phyloP scores from a whole-genome alignment of 2,797 vertebrate genomes.

The Tenualosa ilisha region DNA sequence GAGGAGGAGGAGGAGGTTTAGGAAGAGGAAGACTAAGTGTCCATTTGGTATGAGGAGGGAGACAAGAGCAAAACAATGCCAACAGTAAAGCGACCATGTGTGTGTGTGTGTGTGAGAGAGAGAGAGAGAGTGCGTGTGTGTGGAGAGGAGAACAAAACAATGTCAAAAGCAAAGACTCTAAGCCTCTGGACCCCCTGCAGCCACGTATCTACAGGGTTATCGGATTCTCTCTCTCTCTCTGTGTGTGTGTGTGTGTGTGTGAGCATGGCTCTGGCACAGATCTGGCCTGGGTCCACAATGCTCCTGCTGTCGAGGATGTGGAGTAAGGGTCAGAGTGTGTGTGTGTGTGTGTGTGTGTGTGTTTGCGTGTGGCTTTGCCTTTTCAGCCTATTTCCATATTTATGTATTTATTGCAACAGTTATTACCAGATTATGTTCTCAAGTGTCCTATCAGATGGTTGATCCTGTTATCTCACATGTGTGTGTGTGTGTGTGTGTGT shows the following conservation, averaged over 20 bases:
- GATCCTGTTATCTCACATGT: not conserved
- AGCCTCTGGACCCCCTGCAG: not conserved
- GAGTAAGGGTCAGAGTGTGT: slow-evolving; percentile 8
- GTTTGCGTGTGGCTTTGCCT: not conserved
- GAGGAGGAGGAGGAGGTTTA: too few relatives aligned
- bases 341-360: slow-evolving; percentile 30
- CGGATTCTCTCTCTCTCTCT: not conserved
- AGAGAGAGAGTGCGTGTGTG: too few relatives aligned
- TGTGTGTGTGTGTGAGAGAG: too few relatives aligned
- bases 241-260: too few relatives aligned
- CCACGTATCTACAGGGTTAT: not conserved
- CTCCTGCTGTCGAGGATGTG: not conserved
- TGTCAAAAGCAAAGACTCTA: not conserved
- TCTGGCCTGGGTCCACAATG: not conserved
- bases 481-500: too few relatives aligned
- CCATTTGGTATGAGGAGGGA: too few relatives aligned
- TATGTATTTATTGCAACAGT: too few relatives aligned
- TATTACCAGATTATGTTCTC: not conserved
- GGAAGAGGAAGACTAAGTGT: too few relatives aligned
- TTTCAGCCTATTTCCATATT: not conserved
- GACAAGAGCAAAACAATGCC: too few relatives aligned
- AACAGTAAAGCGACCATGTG: too few relatives aligned
- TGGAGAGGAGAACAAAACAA: not conserved
- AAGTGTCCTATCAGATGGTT: not conserved
- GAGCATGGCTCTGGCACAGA: too few relatives aligned